Conservation (phyloP, 2,797 vertebrate species). For the Synaphobranchus kaupii region DNA sequence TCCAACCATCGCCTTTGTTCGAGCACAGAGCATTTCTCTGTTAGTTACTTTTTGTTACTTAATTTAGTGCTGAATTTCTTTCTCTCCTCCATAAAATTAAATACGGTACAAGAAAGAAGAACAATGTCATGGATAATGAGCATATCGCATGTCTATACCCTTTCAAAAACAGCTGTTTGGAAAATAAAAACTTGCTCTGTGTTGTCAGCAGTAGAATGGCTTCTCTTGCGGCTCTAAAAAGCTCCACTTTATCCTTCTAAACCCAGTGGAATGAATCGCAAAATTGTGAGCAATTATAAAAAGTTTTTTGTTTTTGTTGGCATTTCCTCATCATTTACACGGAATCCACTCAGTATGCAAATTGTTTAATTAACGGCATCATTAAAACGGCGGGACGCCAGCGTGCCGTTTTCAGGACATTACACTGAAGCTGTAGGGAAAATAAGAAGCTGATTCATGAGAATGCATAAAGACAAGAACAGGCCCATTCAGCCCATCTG, state of each 20-base stretch:
- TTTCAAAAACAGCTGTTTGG: not conserved
- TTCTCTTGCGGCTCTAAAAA: not conserved
- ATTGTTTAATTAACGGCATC: slow-evolving; percentile 18
- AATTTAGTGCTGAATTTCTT: not conserved
- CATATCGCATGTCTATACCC: too few species aligned
- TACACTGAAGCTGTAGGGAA: not conserved
- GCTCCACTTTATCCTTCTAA: not conserved
- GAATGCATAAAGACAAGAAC: not conserved
- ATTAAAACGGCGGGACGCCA: not conserved
- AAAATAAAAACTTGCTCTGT: too few species aligned
- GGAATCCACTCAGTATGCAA: slow-evolving; percentile 6
- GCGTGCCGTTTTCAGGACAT: not conserved
- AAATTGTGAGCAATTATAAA: not conserved
- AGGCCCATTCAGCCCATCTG: not conserved
- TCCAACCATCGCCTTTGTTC: not conserved
- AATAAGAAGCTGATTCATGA: not conserved
- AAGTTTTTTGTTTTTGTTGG: not conserved
- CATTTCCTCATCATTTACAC: not conserved
- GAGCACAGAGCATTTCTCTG: too few species aligned
- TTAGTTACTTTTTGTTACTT: not conserved
- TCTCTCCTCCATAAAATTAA: not conserved
- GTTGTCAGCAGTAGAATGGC: not conserved
- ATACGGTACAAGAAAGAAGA: too few species aligned
- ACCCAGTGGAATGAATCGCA: not conserved
- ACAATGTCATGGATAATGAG: not conserved